Conservation (phyloP, 1,140 invertebrate species). For the Zaprionus taronus region DNA sequence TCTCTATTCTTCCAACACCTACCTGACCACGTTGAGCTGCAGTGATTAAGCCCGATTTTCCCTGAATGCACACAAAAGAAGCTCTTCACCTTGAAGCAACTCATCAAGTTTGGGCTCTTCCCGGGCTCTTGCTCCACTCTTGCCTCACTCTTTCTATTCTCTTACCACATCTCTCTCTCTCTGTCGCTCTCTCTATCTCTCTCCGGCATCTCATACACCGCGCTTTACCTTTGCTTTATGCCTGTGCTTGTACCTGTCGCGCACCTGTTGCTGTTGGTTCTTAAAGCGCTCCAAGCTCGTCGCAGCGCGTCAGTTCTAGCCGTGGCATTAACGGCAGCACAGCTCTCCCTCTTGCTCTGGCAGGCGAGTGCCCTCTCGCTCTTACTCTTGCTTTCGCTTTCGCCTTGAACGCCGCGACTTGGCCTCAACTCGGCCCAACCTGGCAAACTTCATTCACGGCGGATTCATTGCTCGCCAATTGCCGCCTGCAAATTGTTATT, state of each 20-base stretch:
- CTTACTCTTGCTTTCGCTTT: background rate
- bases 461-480: conserved; percentile 3
- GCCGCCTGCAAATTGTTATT: conserved; percentile 14
- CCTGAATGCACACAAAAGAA: background rate
- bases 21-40: background rate
- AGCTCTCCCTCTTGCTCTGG: conserved; percentile 32
- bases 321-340: conserved; percentile 75
- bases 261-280: conserved; percentile 50
- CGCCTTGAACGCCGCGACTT: background rate
- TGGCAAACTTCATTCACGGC: background rate
- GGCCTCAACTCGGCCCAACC: background rate
- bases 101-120: background rate
- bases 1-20: background rate
- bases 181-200: background rate
- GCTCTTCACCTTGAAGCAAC: background rate
- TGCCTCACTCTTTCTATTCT: background rate
- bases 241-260: conserved; percentile 38
- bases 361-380: background rate
- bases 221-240: background rate
- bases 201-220: background rate
- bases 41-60: background rate
- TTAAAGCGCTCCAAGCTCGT: conserved; percentile 64
- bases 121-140: background rate
- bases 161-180: background rate
- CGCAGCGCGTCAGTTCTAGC: conserved; percentile 67